Base-by-base conservation (phyloP, 2,888 invertebrate species). In the Endomychus coccineus region DNA sequence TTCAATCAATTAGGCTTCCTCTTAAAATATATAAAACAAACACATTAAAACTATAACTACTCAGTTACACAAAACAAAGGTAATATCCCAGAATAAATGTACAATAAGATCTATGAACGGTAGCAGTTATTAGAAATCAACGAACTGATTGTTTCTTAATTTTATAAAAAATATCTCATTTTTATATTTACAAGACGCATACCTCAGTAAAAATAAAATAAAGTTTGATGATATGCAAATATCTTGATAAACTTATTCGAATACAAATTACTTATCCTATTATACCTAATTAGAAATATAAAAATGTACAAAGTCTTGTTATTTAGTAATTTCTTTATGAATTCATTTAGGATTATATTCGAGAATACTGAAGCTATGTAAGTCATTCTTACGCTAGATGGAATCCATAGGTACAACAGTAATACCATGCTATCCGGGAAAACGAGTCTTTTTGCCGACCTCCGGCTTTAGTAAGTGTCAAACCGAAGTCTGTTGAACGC, bases 401-500 rank as follows among this genome's bases (percentile, higher is more conserved):
- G 13, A 38, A 40, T 39, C 41, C 45, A 48, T 44, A 38, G 51
- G 50, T 44, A 55, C 49, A 45, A 51, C 45, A 42, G 50, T 49
- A 40, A 55, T 37, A 34, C 45, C 45, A 45, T 54, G 52, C 55
- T 59, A 61, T 58, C 62, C 62, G 44, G 58, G 47, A 46, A 54
- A 56, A 35, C 59, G 56, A 45, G 54, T 49, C 39, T 47, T 52
- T 37, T 44, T 46, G 44, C 49, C 42, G 40, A 44, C 41, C 47
- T 50, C 52, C 46, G 48, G 42, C 16, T 42, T 42, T 30, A 33
- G 32, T 27, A 16, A 16, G 30, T 39, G 55, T 66, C 66, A 67
- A 49, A 67, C 67, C 36, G 64, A 63, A 31, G 67, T 67, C 45
- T 67, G 67, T 39, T 67, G 66, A 21, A 66, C 61, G 16, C 60